Conservation (phyloP, 2,113 vertebrate genomes). For the Myrmecophaga tridactyla region DNA sequence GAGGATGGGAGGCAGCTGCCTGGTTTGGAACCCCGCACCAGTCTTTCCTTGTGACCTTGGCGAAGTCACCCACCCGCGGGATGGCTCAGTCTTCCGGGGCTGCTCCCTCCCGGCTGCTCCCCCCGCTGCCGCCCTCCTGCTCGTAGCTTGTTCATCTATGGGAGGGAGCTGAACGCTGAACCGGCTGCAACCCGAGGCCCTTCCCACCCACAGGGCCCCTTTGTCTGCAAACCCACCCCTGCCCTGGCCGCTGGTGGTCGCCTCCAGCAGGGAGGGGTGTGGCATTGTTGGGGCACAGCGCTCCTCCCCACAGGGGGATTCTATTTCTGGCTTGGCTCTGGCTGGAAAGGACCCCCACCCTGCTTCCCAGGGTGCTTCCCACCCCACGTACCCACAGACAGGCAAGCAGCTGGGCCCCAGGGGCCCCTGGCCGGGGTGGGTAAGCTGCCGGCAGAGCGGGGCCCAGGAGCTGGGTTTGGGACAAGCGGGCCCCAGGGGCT, state of each 20-base stretch:
- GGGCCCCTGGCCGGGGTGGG: background rate
- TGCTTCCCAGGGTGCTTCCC: background rate
- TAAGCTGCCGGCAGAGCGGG: background rate
- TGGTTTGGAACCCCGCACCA: too few species aligned
- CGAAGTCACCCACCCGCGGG: too few species aligned
- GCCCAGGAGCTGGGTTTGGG: too few species aligned
- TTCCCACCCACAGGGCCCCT: background rate
- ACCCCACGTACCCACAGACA: accelerated
- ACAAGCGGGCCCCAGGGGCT: background rate
- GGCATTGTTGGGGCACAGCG: background rate
- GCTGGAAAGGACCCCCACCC: background rate
- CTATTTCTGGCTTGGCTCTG: background rate
- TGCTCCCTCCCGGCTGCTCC: too few species aligned
- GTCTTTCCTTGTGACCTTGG: too few species aligned
- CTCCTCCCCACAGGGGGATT: background rate
- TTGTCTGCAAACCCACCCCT: background rate
- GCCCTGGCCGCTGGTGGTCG: background rate
- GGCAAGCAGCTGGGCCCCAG: background rate
- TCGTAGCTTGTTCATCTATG: background rate
- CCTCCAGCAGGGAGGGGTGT: background rate
- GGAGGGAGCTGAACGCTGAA: background rate
- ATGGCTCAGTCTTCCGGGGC: background rate
- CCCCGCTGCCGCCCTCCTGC: background rate
- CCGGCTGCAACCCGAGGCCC: background rate
- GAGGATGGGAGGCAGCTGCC: background rate